Evolutionary conservation across 2,113 vertebrate genomes (phyloP), one percentile per base, ranked within the genome.

Genomic region (Catharus bicknelli): DNA sequence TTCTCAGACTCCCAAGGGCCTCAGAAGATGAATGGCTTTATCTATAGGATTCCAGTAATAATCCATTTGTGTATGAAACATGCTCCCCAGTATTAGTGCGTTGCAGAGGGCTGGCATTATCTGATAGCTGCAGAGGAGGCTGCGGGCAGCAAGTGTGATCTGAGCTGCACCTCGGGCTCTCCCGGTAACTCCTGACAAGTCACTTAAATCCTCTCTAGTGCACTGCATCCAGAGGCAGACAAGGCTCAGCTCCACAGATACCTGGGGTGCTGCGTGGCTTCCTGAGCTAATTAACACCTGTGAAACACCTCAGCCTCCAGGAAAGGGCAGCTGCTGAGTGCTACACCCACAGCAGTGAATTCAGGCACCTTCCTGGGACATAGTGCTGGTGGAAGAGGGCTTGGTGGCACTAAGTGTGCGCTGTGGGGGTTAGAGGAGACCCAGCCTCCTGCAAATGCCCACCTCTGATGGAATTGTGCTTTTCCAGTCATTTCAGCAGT

Each of bases 21-120:
- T 45, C 57, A 48, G 55, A 75, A 77, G 94, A 90, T 81, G 87
- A 96, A 77, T 58, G 54, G 79, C 83, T 93, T 93, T 95, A 94
- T 94, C 86, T 74, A 13, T 58, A 76, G 94, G 87, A 91, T 91
- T 94, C 51, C 84, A 95, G 85, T 21, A 90, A 86, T 95, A 94
- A 96, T 85, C 94, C 91, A 48, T 93, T 66, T 94, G 67, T 93
- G 87, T 86, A 63, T 70, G 84, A 80, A 87, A 86, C 14, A 21
- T 64, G 69, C 70, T 90, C 42, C 58, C 69, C 70, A 51, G 86
- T 18, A 54, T 69, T 85, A 77, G 79, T 5, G 53, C 30, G 8
- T 32, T 2, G 4, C 43, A 25, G 81, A 92, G 66, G 89, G 74
- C 11, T 87, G 84, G 74, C 19, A 23, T 55, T 79, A 75, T 72